Percentiles rank a stretch among this genome's conserved stretches.
These are phyloP conservation scores for Montipora cactus DNA, from an alignment of 64 coral and sea anemone genomes.

Conservation along the genomic window DNA sequence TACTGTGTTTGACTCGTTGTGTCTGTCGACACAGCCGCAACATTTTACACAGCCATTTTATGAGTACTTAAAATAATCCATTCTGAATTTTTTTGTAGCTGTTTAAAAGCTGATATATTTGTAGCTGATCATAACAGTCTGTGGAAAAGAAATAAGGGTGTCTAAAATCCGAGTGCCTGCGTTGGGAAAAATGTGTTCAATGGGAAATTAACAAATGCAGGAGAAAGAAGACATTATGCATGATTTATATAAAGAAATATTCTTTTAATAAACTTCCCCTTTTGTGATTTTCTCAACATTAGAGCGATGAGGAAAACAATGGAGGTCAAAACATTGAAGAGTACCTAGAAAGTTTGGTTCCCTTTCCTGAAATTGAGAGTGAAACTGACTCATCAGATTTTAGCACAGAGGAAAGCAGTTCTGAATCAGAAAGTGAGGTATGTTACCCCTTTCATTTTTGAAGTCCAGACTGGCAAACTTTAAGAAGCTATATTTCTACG, in stretches of 20 bases:
- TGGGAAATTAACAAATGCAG: too few species aligned
- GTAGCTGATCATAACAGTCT: too few species aligned
- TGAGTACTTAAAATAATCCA: too few species aligned
- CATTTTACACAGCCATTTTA: too few species aligned
- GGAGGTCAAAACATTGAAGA: constrained; percentile 5
- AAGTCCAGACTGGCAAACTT: not conserved
- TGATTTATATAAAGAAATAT: not conserved
- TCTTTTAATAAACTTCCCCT: not conserved
- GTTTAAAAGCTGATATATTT: too few species aligned
- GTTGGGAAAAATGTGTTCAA: too few species aligned
- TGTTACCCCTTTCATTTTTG: not conserved
- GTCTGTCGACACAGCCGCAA: too few species aligned
- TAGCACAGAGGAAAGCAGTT: constrained; percentile 11
- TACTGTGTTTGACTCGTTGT: too few species aligned
- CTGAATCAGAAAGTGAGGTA: constrained; percentile 41
- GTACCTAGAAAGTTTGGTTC: not conserved
- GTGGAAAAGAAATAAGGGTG: too few species aligned
- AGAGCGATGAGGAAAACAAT: constrained; percentile 14
- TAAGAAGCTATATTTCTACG: not conserved
- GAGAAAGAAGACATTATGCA: too few species aligned
- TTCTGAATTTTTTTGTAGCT: too few species aligned
- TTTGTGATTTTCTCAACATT: constrained; percentile 2
- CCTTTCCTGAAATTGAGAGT: constrained; percentile 17
- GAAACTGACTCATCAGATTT: not conserved
- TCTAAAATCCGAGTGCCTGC: too few species aligned